Percentiles rank a stretch among this genome's conserved stretches.
These are phyloP conservation scores for Cerastis leucographa DNA, from an alignment of 2,888 invertebrate species.

Conservation along the genomic window DNA sequence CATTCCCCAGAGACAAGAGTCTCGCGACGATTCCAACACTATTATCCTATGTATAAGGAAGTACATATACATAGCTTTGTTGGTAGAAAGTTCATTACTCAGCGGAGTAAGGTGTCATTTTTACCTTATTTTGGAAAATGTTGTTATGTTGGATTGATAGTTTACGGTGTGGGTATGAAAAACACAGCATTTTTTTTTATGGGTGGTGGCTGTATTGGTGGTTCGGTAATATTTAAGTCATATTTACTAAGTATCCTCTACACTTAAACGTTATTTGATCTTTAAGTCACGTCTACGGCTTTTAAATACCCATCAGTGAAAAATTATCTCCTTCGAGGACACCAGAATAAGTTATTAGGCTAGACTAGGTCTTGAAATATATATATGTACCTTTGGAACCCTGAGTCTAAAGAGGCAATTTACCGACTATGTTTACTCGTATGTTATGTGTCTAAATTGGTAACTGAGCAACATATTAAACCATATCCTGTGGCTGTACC, in stretches of 20 bases:
- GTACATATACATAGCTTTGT: conserved; percentile 26
- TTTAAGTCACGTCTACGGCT: not conserved
- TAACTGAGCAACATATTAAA: not conserved
- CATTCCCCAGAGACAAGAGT: conserved; percentile 64
- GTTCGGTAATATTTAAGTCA: not conserved
- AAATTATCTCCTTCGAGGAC: not conserved
- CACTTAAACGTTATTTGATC: not conserved
- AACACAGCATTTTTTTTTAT: not conserved
- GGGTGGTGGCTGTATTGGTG: too few species aligned
- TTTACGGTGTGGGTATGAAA: conserved; percentile 20
- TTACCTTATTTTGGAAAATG: conserved; percentile 21
- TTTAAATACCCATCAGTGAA: not conserved
- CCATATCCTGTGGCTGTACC: not conserved
- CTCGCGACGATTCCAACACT: conserved; percentile 53
- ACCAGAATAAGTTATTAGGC: not conserved
- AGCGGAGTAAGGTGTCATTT: conserved; percentile 19
- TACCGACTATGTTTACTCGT: too few species aligned
- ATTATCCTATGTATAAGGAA: conserved; percentile 31
- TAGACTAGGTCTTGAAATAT: not conserved
- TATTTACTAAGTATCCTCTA: not conserved
- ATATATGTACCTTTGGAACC: not conserved
- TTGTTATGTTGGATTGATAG: conserved; percentile 22
- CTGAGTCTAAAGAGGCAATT: not conserved
- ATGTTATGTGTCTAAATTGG: not conserved
- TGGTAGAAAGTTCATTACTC: conserved; percentile 47